Evolutionary conservation across 2,113 vertebrate species (phyloP).

Genomic region (Sterrhoptilus dennistouni): DNA sequence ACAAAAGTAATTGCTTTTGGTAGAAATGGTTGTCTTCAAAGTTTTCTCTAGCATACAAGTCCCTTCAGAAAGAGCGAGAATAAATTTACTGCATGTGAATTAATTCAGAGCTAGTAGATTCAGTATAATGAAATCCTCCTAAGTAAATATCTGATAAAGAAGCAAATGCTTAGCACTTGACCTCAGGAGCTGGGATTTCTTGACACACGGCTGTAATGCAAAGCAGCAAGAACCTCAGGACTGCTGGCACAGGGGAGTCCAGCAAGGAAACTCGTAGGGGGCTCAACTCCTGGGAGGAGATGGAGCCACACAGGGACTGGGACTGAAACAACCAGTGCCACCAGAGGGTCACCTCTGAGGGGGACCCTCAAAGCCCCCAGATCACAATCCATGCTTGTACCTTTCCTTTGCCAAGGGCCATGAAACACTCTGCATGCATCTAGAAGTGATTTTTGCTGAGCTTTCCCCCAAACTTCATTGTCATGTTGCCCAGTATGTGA

Average conservation of each 20-base stretch:
- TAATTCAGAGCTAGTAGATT: slow-evolving; percentile 75
- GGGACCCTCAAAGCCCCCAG: not conserved
- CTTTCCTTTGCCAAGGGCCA: not conserved
- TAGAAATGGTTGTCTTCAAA: slow-evolving; percentile 74
- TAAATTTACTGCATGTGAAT: slow-evolving; percentile 73
- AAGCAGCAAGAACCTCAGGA: not conserved
- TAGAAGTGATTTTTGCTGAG: not conserved
- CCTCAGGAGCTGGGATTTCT: slow-evolving; percentile 62
- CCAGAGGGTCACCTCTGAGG: not conserved
- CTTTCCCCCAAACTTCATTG: not conserved
- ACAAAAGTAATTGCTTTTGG: slow-evolving; percentile 78
- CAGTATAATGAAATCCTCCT: slow-evolving; percentile 76
- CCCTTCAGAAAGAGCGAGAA: slow-evolving; percentile 67
- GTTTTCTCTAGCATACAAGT: slow-evolving; percentile 69
- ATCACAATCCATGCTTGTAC: not conserved
- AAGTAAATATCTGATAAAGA: slow-evolving; percentile 75
- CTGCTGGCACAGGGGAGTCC: not conserved
- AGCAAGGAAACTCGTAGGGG: not conserved
- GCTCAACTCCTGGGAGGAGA: not conserved
- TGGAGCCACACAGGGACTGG: not conserved
- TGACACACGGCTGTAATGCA: not conserved
- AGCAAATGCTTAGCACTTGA: slow-evolving; percentile 71
- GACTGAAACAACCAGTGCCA: not conserved
- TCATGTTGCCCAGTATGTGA: not conserved
- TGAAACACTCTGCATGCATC: not conserved